These are phyloP conservation scores for Heliangelus exortis DNA, from an alignment of 2,797 vertebrate species.

Conservation along the genomic window DNA sequence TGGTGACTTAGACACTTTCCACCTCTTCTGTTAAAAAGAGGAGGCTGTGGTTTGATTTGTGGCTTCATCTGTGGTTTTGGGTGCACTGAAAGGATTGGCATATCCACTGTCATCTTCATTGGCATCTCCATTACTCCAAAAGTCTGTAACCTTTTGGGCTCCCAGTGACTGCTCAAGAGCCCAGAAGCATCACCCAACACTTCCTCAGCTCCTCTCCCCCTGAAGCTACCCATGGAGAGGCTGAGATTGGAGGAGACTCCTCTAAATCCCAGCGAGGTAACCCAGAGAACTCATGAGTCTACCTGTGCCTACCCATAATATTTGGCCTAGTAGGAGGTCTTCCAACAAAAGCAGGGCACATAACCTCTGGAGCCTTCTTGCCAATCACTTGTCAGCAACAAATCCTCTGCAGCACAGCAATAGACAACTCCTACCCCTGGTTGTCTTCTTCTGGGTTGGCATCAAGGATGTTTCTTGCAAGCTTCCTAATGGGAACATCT, in stretches of 20 bases:
- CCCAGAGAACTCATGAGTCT: not conserved
- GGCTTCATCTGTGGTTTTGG: too few relatives aligned
- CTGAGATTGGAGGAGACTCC: not conserved
- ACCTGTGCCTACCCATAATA: not conserved
- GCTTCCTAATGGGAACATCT: rapidly evolving
- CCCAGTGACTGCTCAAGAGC: not conserved
- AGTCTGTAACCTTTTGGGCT: not conserved
- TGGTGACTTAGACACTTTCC: not conserved
- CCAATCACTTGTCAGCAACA: not conserved
- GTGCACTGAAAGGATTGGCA: not conserved
- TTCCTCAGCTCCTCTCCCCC: not conserved
- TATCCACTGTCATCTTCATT: not conserved
- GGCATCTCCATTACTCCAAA: not conserved
- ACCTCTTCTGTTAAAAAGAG: not conserved
- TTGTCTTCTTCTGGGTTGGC: not conserved
- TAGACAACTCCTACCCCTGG: not conserved
- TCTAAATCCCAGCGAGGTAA: not conserved
- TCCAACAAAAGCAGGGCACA: not conserved
- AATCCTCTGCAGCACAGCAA: not conserved
- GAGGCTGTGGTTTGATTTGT: not conserved
- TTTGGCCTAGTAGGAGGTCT: not conserved
- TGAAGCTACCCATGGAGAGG: not conserved
- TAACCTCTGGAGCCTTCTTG: not conserved
- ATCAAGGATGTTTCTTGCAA: not conserved
- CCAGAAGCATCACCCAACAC: not conserved